These are phyloP conservation scores for Patella caerulea DNA, from an alignment of 2,888 invertebrate species.

Conservation along the genomic window DNA sequence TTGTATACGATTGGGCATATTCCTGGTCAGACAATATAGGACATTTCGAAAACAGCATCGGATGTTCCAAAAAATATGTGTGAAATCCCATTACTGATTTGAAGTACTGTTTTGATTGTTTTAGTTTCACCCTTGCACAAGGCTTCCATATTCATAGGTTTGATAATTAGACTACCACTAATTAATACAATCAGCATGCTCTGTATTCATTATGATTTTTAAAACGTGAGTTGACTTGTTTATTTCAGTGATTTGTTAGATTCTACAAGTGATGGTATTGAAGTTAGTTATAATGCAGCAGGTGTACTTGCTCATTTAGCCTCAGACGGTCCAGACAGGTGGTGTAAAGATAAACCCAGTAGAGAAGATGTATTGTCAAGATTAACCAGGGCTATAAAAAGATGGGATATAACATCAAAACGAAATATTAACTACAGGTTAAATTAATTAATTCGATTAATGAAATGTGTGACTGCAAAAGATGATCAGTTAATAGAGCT, in stretches of 20 bases:
- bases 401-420: constrained; percentile 89
- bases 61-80: no score
- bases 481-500: neutral
- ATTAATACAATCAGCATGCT: no score
- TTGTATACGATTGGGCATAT: no score
- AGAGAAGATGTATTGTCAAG: constrained; percentile 79
- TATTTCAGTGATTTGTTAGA: constrained; percentile 81
- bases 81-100: no score
- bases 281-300: constrained; percentile 96
- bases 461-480: neutral
- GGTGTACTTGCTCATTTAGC: constrained; percentile 96
- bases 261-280: constrained; percentile 89
- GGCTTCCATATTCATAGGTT: no score
- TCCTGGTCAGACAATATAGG: no score
- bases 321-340: constrained; percentile 88
- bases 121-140: no score
- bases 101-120: no score
- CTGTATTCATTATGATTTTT: no score
- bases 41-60: no score
- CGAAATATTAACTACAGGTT: constrained; percentile 93
- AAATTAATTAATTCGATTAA: neutral
- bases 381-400: constrained; percentile 86
- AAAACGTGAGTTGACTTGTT: neutral
- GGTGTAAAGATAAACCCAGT: constrained; percentile 83
- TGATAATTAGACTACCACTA: no score